phyloP scores from a whole-genome alignment of 2,113 vertebrate species.

The Vulpes ferrilata region DNA sequence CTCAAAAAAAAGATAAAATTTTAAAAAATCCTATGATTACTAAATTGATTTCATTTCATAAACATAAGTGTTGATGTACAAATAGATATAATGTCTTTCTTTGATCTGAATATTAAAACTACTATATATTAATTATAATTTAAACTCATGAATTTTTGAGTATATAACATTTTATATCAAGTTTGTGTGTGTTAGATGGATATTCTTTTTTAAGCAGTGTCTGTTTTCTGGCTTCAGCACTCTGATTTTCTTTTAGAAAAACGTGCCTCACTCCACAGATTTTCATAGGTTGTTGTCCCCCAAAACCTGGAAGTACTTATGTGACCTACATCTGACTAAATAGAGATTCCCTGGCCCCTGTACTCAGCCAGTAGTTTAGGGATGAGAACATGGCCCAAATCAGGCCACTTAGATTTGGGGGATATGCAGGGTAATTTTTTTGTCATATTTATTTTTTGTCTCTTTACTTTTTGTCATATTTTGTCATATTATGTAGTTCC shows the following conservation, averaged over 20 bases:
- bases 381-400: neutral
- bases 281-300: rapidly evolving
- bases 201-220: neutral
- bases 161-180: neutral
- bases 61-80: neutral
- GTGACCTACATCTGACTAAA: neutral
- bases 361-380: neutral
- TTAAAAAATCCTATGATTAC: neutral
- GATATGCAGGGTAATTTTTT: neutral
- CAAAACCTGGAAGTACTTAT: no score
- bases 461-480: no score
- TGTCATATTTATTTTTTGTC: no score
- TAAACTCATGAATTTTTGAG: neutral
- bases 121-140: neutral
- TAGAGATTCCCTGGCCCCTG: neutral
- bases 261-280: neutral
- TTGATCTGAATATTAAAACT: neutral
- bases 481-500: no score
- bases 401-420: neutral
- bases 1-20: neutral
- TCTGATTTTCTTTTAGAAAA: neutral
- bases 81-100: neutral
- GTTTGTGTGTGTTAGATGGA: neutral
- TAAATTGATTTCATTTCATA: neutral
- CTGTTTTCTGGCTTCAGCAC: neutral